Evolutionary conservation across 2,888 invertebrate genomes (phyloP).

Genomic region (Dolichomitus sp.): DNA sequence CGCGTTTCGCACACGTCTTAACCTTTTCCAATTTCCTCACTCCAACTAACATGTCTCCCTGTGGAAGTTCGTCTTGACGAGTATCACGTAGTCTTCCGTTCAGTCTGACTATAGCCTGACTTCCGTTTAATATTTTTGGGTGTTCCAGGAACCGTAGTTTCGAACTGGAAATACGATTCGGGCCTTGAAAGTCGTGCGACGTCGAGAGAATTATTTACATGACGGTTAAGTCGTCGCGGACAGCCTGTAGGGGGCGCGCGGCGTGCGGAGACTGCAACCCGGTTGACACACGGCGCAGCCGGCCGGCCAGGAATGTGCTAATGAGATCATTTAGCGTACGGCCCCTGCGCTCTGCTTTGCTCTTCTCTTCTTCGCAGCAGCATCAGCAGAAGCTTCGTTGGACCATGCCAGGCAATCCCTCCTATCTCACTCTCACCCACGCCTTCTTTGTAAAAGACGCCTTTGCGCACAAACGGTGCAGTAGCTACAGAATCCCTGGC

Average conservation of each 20-base stretch:
- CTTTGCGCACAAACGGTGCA: constrained; percentile 29
- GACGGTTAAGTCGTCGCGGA: constrained; percentile 77
- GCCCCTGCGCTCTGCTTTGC: constrained; percentile 66
- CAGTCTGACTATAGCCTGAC: neutral
- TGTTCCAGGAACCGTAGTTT: constrained; percentile 30
- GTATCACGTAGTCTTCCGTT: constrained; percentile 4
- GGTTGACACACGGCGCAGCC: constrained; percentile 82
- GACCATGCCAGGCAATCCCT: constrained; percentile 18
- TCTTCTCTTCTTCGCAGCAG: constrained; percentile 29
- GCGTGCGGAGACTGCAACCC: constrained; percentile 53
- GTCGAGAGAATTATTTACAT: constrained; percentile 77
- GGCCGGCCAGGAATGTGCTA: constrained; percentile 84
- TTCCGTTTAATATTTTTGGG: constrained; percentile 48
- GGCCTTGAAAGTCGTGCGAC: constrained; percentile 17
- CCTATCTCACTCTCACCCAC: constrained; percentile 59
- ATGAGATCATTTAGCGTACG: constrained; percentile 85
- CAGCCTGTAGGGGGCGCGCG: constrained; percentile 69
- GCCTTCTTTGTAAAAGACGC: constrained; percentile 44
- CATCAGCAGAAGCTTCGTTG: constrained; percentile 18
- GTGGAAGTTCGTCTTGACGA: constrained; percentile 16
- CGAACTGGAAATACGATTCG: constrained; percentile 17
- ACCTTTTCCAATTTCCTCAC: neutral
- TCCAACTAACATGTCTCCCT: neutral
- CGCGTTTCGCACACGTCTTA: constrained; percentile 15
- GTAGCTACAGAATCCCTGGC: constrained; percentile 19